A percentile compares a stretch with the other conserved stretches of the same genome.
Evolutionary conservation across 92 coral and sea anemone genomes (phyloP).

Genomic region (Umimayanthus chanpuru): DNA sequence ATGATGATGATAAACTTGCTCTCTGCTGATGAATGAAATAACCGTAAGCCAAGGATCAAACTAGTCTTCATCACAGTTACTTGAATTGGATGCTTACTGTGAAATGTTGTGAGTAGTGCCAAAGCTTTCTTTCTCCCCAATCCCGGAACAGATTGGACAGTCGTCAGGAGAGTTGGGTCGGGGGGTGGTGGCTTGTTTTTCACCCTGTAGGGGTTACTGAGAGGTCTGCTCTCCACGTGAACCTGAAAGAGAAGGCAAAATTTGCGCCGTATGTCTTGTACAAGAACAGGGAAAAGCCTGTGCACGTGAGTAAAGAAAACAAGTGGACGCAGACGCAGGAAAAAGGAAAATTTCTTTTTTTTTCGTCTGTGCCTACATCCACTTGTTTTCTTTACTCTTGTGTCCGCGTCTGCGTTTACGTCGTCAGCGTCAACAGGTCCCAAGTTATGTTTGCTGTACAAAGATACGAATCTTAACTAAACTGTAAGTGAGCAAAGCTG

Average conservation of each 20-base stretch:
- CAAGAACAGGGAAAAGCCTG: too few relatives aligned
- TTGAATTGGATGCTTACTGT: conserved; percentile 63
- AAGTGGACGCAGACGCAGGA: too few relatives aligned
- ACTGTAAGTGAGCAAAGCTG: neutral
- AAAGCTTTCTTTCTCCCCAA: conserved; percentile 91
- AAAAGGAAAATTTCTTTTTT: too few relatives aligned
- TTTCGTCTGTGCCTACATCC: too few relatives aligned
- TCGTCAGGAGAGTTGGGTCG: conserved; percentile 74
- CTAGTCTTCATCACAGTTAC: neutral
- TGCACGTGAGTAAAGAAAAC: too few relatives aligned
- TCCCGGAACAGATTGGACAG: conserved; percentile 89
- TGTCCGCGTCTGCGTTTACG: too few relatives aligned
- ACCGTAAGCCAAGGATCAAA: neutral
- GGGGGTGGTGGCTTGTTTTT: conserved; percentile 74
- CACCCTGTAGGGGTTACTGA: conserved; percentile 86
- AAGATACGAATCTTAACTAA: neutral
- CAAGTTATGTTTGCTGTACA: neutral
- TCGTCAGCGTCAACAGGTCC: too few relatives aligned
- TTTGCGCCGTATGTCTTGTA: too few relatives aligned
- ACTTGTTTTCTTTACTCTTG: too few relatives aligned
- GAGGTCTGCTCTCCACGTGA: conserved; percentile 80
- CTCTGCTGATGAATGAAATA: too few relatives aligned
- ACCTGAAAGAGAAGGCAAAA: conserved; percentile 49
- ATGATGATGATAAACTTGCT: too few relatives aligned
- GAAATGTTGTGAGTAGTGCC: conserved; percentile 74